These are phyloP conservation scores for Hyposmocoma kahamanoa DNA, from an alignment of 1,140 invertebrate species.

Conservation along the genomic window DNA sequence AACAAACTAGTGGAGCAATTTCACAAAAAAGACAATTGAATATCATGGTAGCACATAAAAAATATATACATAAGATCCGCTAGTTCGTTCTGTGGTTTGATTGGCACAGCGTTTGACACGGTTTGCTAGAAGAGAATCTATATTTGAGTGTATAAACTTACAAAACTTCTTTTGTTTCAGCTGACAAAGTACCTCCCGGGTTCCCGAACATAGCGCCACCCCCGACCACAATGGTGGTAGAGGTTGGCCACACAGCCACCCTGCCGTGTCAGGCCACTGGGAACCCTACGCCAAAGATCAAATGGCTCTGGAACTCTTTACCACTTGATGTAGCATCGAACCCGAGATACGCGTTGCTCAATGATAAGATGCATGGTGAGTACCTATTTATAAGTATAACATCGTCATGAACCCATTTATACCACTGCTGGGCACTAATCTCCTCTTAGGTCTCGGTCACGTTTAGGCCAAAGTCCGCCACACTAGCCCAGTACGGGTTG, in stretches of 20 bases:
- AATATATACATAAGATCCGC: no score
- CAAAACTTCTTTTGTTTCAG: slow-evolving; percentile 67
- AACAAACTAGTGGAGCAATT: no score
- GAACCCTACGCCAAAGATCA: slow-evolving; percentile 87
- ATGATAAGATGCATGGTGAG: slow-evolving; percentile 84
- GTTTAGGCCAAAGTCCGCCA: no score
- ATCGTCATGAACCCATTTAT: no score
- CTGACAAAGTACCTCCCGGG: slow-evolving; percentile 88
- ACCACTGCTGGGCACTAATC: no score
- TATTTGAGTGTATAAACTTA: background rate
- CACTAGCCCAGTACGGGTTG: no score
- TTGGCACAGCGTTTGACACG: background rate
- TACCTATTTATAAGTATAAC: slow-evolving; percentile 30
- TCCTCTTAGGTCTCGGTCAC: no score
- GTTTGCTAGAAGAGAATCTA: background rate
- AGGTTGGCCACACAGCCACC: slow-evolving; percentile 93
- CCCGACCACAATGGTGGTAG: slow-evolving; percentile 91
- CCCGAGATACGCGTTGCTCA: slow-evolving; percentile 87
- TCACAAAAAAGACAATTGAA: no score
- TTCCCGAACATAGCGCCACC: slow-evolving; percentile 90
- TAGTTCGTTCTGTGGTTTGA: no score
- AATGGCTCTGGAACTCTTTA: slow-evolving; percentile 94
- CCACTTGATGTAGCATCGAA: slow-evolving; percentile 90
- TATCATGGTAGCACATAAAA: no score
- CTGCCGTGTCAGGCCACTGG: slow-evolving; percentile 92